These are phyloP conservation scores for Odontomyia ornata DNA, from an alignment of 2,888 invertebrate species.

Conservation along the genomic window DNA sequence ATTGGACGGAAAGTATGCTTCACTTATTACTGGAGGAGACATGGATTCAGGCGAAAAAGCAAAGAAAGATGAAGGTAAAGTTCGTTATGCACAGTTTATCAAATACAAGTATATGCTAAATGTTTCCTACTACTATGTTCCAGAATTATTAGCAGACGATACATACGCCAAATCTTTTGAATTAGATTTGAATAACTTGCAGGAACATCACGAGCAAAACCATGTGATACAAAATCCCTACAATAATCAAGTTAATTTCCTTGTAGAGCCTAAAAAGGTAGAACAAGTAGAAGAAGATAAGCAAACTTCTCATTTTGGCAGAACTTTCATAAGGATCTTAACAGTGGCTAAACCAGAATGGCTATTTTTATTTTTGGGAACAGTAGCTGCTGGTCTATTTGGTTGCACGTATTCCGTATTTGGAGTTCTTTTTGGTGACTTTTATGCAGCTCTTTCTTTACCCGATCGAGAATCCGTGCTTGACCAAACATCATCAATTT, in stretches of 20 bases:
- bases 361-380: constrained; percentile 71
- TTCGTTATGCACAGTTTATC: neutral
- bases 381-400: constrained; percentile 72
- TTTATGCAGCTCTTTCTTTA: constrained; percentile 75
- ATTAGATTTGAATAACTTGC: constrained; percentile 59
- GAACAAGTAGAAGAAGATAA: constrained; percentile 48
- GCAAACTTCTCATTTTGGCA: constrained; percentile 59
- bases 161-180: constrained; percentile 62
- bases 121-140: neutral
- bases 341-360: constrained; percentile 75
- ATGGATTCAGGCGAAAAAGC: constrained; percentile 55
- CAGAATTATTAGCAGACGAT: constrained; percentile 53
- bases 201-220: constrained; percentile 59
- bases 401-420: constrained; percentile 80
- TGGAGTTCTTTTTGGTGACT: constrained; percentile 80
- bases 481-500: constrained; percentile 69
- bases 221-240: constrained; percentile 45
- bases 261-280: constrained; percentile 21
- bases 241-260: constrained; percentile 43
- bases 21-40: constrained; percentile 68
- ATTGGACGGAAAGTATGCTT: constrained; percentile 73
- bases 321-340: constrained; percentile 68
- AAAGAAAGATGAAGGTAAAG: constrained; percentile 38
- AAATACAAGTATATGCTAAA: neutral
- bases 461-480: constrained; percentile 69